Evolutionary conservation across 2,888 invertebrate genomes (phyloP).

Genomic region (Stenodera caucasica): DNA sequence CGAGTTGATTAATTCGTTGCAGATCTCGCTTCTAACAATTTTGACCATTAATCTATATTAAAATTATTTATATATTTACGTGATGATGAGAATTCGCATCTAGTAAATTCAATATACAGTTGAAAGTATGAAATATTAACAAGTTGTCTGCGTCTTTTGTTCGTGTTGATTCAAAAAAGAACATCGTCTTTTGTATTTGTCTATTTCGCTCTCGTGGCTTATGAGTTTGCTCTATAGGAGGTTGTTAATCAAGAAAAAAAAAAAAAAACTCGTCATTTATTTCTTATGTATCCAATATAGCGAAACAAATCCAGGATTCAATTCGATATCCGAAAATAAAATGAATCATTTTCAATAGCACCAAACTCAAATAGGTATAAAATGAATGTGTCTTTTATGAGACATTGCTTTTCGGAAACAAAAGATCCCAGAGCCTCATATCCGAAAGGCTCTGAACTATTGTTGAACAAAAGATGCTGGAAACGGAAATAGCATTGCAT

Average conservation of each 20-base stretch:
- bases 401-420: constrained; percentile 33
- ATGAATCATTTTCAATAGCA: neutral
- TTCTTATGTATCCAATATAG: neutral
- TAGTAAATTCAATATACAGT: too few relatives aligned
- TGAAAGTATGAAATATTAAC: too few relatives aligned
- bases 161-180: too few relatives aligned
- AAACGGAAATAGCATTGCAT: constrained; percentile 46
- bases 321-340: neutral
- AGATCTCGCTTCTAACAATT: too few relatives aligned
- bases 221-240: neutral
- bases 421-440: constrained; percentile 35
- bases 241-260: neutral
- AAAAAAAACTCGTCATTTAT: neutral
- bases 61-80: too few relatives aligned
- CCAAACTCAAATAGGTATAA: neutral
- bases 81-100: too few relatives aligned
- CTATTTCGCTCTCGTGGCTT: constrained; percentile 14
- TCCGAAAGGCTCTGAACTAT: constrained; percentile 41
- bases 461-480: constrained; percentile 42
- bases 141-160: too few relatives aligned
- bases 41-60: too few relatives aligned
- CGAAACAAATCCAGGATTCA: neutral
- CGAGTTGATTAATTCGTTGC: too few relatives aligned
- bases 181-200: constrained; percentile 26
- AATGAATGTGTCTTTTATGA: neutral